Evolutionary conservation across 1,140 invertebrate genomes (phyloP), one percentile per base, ranked within the genome.

Genomic region (Apis mellifera): DNA sequence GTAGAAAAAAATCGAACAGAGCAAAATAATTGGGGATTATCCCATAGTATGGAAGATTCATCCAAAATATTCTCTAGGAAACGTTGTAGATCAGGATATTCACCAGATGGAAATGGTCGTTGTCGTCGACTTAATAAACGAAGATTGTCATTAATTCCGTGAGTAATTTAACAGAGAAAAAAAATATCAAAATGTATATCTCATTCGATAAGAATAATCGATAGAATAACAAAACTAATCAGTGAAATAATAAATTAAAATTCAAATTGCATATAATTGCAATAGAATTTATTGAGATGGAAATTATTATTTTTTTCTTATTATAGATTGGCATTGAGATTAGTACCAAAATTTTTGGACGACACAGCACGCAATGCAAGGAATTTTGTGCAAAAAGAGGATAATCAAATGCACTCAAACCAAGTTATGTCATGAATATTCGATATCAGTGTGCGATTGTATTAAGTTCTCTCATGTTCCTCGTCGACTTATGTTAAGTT

Each of bases 121-220:
- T 92, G 90, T 48, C 81, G 83, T 23, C 83, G 70, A 52, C 48
- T 60, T 8, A 84, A 68, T n/a, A 82, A 90, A 32, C 80, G 85
- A 59, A 82, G 82, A 68, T 42, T 90, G 32, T 86, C 87, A 21
- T 71, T 90, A 54, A 68, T 91, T 57, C 90, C 90, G 86, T 92
- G 80, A 89, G 85, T 90, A 75, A 1, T 8, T n/a, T 12, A 17
- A 17, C 19, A 48, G 23, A 26, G 7, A 71, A 15, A 13, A n/a
- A 26, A 54, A 71, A 71, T 15, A 71, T 71, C 26, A 71, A 52
- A 26, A 71, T 26, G 42, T 13, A n/a, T 23, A 26, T 19, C 2
- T 26, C 17, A 15, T 68, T n/a, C n/a, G n/a, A n/a, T n/a, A n/a
- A 0, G 1, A 54, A 52, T 69, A 17, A 8, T 13, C 5, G 65